phyloP scores from a whole-genome alignment of 2,888 invertebrate genomes.

The Melolontha melolontha region DNA sequence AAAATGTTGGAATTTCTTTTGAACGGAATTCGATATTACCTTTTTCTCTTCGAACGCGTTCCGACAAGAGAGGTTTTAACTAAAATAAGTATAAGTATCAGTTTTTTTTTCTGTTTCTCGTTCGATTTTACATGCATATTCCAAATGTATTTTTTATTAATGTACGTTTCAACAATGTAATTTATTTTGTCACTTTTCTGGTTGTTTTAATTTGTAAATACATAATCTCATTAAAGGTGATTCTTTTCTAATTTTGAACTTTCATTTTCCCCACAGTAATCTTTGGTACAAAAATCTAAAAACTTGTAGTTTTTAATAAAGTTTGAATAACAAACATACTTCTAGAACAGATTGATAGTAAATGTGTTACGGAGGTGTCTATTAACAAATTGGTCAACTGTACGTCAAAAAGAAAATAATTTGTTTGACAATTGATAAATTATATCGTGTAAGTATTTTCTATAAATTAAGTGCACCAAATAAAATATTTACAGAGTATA shows the following conservation, averaged over 20 bases:
- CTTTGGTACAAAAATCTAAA: no score
- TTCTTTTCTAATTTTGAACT: constrained; percentile 55
- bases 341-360: no score
- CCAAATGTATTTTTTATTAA: constrained; percentile 42
- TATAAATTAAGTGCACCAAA: no score
- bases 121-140: constrained; percentile 39
- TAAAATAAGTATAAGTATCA: constrained; percentile 27
- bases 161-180: constrained; percentile 45
- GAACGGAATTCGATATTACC: constrained; percentile 25
- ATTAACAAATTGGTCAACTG: no score
- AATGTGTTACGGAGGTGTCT: no score
- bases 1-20: constrained; percentile 44
- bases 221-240: constrained; percentile 62
- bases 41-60: constrained; percentile 14
- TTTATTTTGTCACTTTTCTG: constrained; percentile 55
- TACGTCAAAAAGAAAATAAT: no score
- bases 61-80: constrained; percentile 33
- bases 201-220: constrained; percentile 59
- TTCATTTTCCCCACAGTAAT: not conserved
- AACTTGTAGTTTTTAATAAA: no score
- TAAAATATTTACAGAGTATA: no score
- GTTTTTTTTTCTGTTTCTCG: constrained; percentile 29
- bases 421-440: no score
- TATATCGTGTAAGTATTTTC: no score
- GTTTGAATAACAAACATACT: no score